phyloP scores from a whole-genome alignment of 2,113 vertebrate species.

The Seriola quinqueradiata region DNA sequence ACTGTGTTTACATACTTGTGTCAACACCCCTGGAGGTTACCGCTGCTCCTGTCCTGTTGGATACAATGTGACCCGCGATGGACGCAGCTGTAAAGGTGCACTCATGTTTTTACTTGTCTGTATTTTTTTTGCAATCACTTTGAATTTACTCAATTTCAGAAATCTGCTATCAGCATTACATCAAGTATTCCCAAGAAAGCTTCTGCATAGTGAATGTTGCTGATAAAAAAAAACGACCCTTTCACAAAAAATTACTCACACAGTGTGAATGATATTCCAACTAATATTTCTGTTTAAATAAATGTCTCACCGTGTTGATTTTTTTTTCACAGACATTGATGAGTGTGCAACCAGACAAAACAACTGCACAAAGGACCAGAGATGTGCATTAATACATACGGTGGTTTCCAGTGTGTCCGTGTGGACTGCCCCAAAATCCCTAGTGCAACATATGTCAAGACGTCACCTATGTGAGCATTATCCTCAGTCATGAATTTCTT shows the following conservation, averaged over 20 bases:
- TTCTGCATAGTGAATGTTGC: not conserved
- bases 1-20: conserved; percentile 88
- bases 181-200: not conserved
- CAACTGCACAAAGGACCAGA: conserved; percentile 87
- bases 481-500: not conserved
- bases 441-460: conserved; percentile 89
- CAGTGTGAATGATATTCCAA: not conserved
- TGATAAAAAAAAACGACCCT: not conserved
- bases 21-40: conserved; percentile 91
- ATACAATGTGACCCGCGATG: conserved; percentile 85
- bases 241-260: not conserved
- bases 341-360: conserved; percentile 87
- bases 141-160: not conserved
- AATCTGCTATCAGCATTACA: not conserved
- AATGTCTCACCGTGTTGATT: conserved; percentile 8
- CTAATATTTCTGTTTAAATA: not conserved
- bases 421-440: conserved; percentile 86
- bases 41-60: conserved; percentile 88
- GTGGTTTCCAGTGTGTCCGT: conserved; percentile 86
- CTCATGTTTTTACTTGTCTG: not conserved
- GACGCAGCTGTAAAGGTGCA: conserved; percentile 88
- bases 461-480: conserved; percentile 86
- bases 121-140: not conserved
- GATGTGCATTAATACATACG: conserved; percentile 89
- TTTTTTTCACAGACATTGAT: conserved; percentile 84